phyloP scores from a whole-genome alignment of 2,113 vertebrate genomes.

The Thamnaconus septentrionalis region DNA sequence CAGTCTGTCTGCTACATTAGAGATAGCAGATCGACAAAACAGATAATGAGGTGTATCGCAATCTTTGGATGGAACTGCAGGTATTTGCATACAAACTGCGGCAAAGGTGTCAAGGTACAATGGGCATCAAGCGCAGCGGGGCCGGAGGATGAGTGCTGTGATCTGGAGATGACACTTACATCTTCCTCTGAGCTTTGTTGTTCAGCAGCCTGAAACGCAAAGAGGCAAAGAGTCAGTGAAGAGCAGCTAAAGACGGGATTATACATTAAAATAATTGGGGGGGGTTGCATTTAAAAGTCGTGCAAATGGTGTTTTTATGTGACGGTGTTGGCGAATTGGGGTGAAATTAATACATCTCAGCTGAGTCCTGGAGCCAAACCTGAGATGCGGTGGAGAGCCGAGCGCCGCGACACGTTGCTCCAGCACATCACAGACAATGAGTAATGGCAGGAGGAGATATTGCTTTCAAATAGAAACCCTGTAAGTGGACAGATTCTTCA shows the following conservation, averaged over 20 bases:
- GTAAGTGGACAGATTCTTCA: slow-evolving; percentile 59
- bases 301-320: slow-evolving; percentile 42
- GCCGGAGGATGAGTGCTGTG: slow-evolving; percentile 5
- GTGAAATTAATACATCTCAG: slow-evolving; percentile 50
- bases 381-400: too few species aligned
- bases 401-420: slow-evolving; percentile 4
- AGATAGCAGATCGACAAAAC: slow-evolving; percentile 30
- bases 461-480: slow-evolving; percentile 57
- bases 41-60: slow-evolving; percentile 41
- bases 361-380: slow-evolving; percentile 17
- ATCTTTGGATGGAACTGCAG: slow-evolving; percentile 10
- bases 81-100: slow-evolving; percentile 35
- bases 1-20: slow-evolving; percentile 33
- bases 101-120: slow-evolving; percentile 27
- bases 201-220: slow-evolving; percentile 76
- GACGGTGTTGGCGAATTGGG: slow-evolving; percentile 22
- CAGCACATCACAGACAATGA: slow-evolving; percentile 57
- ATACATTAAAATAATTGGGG: too few species aligned
- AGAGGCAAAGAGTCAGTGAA: slow-evolving; percentile 19
- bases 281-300: slow-evolving; percentile 13
- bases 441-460: slow-evolving; percentile 61
- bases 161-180: slow-evolving; percentile 64
- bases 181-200: slow-evolving; percentile 79
- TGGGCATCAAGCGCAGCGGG: slow-evolving; percentile 17
- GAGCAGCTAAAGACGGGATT: background rate